Conservation (phyloP, 64 coral and sea anemone species). For the Montipora sp. region DNA sequence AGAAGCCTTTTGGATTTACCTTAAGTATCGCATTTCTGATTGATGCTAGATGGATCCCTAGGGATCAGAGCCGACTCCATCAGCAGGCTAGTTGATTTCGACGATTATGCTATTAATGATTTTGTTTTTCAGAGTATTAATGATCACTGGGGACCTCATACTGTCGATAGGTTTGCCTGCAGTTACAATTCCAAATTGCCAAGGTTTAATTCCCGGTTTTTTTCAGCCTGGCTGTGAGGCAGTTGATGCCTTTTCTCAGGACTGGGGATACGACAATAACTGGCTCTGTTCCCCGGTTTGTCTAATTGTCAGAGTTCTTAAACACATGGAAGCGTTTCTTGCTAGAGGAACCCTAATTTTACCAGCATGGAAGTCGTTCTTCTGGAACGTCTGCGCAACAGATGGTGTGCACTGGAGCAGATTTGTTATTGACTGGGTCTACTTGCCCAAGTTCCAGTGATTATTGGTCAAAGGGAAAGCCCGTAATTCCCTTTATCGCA, state of each 20-base stretch:
- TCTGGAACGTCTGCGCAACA: constrained; percentile 28
- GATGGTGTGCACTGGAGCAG: constrained; percentile 53
- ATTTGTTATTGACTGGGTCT: constrained; percentile 47
- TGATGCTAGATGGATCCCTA: too few species aligned
- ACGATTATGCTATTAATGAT: constrained; percentile 53
- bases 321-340: constrained; percentile 33
- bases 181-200: constrained; percentile 53
- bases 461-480: constrained; percentile 36
- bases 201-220: constrained; percentile 66
- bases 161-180: constrained; percentile 63
- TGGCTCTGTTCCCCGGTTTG: constrained; percentile 37
- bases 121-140: constrained; percentile 10
- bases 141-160: constrained; percentile 46
- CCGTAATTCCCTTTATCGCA: not conserved
- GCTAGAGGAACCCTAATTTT: constrained; percentile 31
- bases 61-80: not conserved
- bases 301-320: constrained; percentile 26
- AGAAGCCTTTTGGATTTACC: too few species aligned
- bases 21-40: too few species aligned
- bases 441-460: not conserved
- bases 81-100: constrained; percentile 12
- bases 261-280: constrained; percentile 53
- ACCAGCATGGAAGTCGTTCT: constrained; percentile 53
- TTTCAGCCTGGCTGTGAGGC: constrained; percentile 49
- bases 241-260: constrained; percentile 59